Evolutionary conservation across 1,140 invertebrate species (phyloP).

Genomic region (Aplysia californica): DNA sequence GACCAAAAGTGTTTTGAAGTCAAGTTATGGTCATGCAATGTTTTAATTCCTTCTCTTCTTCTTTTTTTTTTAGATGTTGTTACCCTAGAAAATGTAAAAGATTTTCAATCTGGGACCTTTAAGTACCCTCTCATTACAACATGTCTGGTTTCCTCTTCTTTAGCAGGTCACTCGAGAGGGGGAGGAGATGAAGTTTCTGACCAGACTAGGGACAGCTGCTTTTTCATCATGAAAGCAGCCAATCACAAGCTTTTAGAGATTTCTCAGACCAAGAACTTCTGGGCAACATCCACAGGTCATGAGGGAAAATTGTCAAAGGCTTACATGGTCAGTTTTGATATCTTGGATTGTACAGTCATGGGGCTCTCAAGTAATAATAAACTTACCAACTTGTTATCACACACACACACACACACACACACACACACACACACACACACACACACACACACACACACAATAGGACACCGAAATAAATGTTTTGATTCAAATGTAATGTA

Average conservation of each 20-base stretch:
- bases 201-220: conserved; percentile 56
- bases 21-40: not conserved
- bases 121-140: too few species aligned
- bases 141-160: too few species aligned
- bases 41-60: not conserved
- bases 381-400: not conserved
- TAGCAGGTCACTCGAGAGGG: not conserved
- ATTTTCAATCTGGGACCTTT: too few species aligned
- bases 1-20: not conserved
- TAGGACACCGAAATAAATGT: not conserved
- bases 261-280: conserved; percentile 67
- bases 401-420: not conserved
- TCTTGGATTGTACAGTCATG: not conserved
- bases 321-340: conserved; percentile 63
- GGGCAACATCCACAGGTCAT: conserved; percentile 69
- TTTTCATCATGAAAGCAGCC: conserved; percentile 71
- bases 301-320: conserved; percentile 68
- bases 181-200: too few species aligned
- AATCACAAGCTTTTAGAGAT: conserved; percentile 69
- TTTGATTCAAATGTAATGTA: not conserved
- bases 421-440: not conserved
- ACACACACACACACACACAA: not conserved
- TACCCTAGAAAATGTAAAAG: too few species aligned
- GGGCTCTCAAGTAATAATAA: not conserved
- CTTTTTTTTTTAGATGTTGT: not conserved